These are phyloP conservation scores for Holacanthella duospinosa DNA, from an alignment of 2,888 invertebrate species.

Conservation along the genomic window DNA sequence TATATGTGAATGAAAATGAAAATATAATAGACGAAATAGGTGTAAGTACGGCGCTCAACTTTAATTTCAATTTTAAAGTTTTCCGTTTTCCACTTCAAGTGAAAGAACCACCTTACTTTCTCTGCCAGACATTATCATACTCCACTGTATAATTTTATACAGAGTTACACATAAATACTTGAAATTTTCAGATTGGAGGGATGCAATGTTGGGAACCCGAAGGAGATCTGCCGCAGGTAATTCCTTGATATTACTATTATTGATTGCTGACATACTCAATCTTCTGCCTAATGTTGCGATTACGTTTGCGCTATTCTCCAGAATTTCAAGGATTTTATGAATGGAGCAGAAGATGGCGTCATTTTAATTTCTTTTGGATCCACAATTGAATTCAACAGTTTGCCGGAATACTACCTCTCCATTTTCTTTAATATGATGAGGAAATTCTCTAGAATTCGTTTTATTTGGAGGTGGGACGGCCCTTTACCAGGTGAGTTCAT, in stretches of 20 bases:
- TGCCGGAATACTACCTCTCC: conserved; percentile 15
- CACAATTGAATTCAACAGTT: conserved; percentile 22
- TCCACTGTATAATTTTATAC: no score
- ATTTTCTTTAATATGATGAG: conserved; percentile 30
- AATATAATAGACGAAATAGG: no score
- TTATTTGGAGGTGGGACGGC: conserved; percentile 33
- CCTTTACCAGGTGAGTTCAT: conserved; percentile 19
- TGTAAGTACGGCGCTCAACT: no score
- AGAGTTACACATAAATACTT: no score
- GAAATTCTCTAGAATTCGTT: conserved; percentile 20
- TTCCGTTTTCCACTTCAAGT: neutral
- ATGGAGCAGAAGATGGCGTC: conserved; percentile 24
- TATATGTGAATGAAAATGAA: no score
- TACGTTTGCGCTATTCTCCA: neutral
- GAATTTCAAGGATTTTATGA: conserved; percentile 24
- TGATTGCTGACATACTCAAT: neutral
- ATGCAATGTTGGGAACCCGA: conserved; percentile 14
- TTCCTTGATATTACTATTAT: no score
- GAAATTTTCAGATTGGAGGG: conserved; percentile 12
- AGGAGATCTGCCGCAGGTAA: conserved; percentile 1
- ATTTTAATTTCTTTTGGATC: conserved; percentile 33
- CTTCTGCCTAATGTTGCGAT: no score
- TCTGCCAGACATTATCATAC: no score
- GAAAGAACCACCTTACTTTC: no score
- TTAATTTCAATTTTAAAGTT: neutral